Evolutionary conservation across 1,140 invertebrate species (phyloP).

Genomic region (Melanaphis sacchari): DNA sequence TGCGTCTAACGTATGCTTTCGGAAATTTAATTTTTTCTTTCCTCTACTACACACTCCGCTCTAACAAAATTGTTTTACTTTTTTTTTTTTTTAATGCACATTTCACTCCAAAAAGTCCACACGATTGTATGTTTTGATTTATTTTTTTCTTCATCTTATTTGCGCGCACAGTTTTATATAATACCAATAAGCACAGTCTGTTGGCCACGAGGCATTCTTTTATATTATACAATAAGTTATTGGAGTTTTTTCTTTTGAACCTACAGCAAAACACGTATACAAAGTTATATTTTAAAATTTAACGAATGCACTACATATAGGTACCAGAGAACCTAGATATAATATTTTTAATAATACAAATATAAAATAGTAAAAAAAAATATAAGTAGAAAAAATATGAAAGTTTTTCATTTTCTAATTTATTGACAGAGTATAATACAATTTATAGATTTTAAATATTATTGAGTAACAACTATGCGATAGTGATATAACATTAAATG

Average conservation of each 20-base stretch:
- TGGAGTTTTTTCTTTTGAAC: slow-evolving; percentile 53
- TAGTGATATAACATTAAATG: background rate
- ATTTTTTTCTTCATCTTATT: slow-evolving; percentile 30
- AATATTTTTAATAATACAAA: slow-evolving; percentile 32
- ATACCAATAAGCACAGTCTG: slow-evolving; percentile 58
- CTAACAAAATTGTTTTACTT: slow-evolving; percentile 47
- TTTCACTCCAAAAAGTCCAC: slow-evolving; percentile 33
- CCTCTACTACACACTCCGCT: background rate
- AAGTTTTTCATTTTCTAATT: background rate
- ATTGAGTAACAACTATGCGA: background rate
- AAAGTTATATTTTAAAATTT: background rate
- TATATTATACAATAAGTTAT: slow-evolving; percentile 51
- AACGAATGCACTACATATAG: background rate
- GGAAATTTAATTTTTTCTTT: slow-evolving; percentile 43
- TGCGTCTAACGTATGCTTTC: slow-evolving; percentile 39
- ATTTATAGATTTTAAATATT: background rate
- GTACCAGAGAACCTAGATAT: background rate
- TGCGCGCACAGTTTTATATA: slow-evolving; percentile 47
- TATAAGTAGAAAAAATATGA: background rate
- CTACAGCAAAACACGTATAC: background rate
- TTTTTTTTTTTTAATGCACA: slow-evolving; percentile 14
- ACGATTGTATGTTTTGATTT: slow-evolving; percentile 48
- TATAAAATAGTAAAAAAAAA: background rate
- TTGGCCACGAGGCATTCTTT: slow-evolving; percentile 57
- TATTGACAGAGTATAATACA: background rate